Evolutionary conservation across 1,140 invertebrate species (phyloP), one percentile per base, ranked within the genome.

Genomic region (Drosophila novamexicana): DNA sequence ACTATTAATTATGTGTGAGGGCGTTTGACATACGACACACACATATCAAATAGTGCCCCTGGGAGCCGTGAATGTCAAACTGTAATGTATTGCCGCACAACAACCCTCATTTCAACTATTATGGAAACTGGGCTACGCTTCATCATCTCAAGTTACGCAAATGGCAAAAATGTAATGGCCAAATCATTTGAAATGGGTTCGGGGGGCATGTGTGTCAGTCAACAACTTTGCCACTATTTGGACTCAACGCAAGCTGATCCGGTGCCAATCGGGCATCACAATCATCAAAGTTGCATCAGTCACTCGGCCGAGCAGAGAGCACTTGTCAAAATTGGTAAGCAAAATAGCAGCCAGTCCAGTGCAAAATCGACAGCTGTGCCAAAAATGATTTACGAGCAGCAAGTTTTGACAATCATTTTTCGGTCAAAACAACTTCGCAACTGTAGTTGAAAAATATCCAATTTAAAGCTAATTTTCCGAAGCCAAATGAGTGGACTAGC

Each of bases 361-460:
- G 53, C 22, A 12, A 59, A 36, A 32, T 57, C 71, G 71, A 74
- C 71, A 74, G 71, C 65, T 74, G 71, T 16, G 65, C 36, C 45
- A 62, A 70, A 73, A 58, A 75, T 75, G 72, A 75, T 75, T 75
- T 75, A 75, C 45, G 72, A 75, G 29, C 37, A 50, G 37, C 34
- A 54, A 70, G 62, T 57, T 74, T 69, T 56, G 65, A 62, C 56
- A 73, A 73, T 47, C 64, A 67, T 58, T 52, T 70, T 36, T 49
- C 29, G 18, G 50, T n/a, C 16, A 32, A 63, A 57, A 57, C 7
- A 29, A 22, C n/a, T 32, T 22, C 14, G 32, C 32, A 45, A 18
- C 42, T 36, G 29, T 10, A 16, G n/a, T 16, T 14, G 14, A 45
- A 59, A 47, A 36, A 47, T 37, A 10, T 59, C 7, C n/a, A 59